A percentile compares a stretch with the other conserved stretches of the same genome.
Conservation (phyloP, 64 coral and sea anemone genomes). For the Pachyseris speciosa region DNA sequence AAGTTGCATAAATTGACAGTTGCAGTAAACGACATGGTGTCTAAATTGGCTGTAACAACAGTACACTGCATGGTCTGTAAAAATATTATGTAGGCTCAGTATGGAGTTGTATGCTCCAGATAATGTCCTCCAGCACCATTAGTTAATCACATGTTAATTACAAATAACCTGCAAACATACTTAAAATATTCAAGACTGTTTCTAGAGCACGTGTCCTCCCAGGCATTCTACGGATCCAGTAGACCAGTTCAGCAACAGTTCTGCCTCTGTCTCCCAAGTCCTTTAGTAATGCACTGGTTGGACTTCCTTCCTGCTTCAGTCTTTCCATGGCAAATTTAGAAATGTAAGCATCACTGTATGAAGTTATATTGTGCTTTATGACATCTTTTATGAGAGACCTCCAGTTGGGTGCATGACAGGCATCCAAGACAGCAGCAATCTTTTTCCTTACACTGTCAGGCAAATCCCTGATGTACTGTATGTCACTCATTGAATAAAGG, state of each 20-base stretch:
- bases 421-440: constrained; percentile 67
- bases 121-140: too few species aligned
- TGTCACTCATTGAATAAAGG: constrained; percentile 15
- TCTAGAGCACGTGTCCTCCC: neutral
- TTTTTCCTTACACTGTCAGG: constrained; percentile 62
- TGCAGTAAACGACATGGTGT: too few species aligned
- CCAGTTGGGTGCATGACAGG: constrained; percentile 76
- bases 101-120: too few species aligned
- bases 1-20: too few species aligned
- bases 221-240: constrained; percentile 24
- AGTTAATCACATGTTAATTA: too few species aligned
- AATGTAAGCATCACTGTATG: constrained; percentile 14
- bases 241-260: constrained; percentile 62
- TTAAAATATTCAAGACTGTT: constrained; percentile 1
- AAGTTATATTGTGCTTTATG: constrained; percentile 10
- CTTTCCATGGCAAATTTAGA: constrained; percentile 68
- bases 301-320: constrained; percentile 75
- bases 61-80: too few species aligned
- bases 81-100: too few species aligned
- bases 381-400: constrained; percentile 56
- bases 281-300: constrained; percentile 68
- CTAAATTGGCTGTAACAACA: too few species aligned
- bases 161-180: neutral
- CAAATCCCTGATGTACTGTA: constrained; percentile 48
- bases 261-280: constrained; percentile 65